These are phyloP conservation scores for Hyles vespertilio DNA, from an alignment of 1,140 invertebrate species.

Conservation along the genomic window DNA sequence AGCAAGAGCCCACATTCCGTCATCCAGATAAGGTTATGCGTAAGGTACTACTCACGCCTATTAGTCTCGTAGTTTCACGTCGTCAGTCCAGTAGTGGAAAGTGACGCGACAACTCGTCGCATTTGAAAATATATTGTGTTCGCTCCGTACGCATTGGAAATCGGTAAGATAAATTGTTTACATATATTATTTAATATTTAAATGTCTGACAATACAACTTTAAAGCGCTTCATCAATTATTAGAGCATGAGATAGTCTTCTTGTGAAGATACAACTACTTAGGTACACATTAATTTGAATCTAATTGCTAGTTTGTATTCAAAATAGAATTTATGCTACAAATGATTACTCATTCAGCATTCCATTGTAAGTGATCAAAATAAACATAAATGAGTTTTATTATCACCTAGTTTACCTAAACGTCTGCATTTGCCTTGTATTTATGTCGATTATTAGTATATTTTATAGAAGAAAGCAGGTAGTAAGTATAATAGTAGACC, in stretches of 20 bases:
- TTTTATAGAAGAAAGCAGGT: too few species aligned
- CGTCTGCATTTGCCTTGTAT: too few species aligned
- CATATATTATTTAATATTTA: conserved; percentile 19
- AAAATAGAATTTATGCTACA: too few species aligned
- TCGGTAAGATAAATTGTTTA: conserved; percentile 28
- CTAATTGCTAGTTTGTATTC: too few species aligned
- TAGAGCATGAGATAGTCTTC: conserved; percentile 11
- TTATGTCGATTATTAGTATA: too few species aligned
- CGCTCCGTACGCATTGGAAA: conserved; percentile 10
- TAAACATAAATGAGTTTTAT: too few species aligned
- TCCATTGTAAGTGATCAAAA: too few species aligned
- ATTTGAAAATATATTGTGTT: conserved; percentile 9
- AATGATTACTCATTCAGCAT: too few species aligned
- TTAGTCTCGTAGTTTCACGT: conserved; percentile 15
- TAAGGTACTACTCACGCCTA: conserved; percentile 17
- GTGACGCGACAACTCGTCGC: conserved; percentile 19
- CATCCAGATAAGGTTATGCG: conserved; percentile 35
- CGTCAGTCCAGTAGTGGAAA: conserved; percentile 20
- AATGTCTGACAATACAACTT: conserved; percentile 9
- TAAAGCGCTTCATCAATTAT: conserved; percentile 11
- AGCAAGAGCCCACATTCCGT: conserved; percentile 27
- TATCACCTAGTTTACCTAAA: too few species aligned
- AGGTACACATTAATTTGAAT: too few species aligned
- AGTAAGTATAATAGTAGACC: too few species aligned
- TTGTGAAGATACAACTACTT: not conserved